Evolutionary conservation across 1,140 invertebrate species (phyloP), one percentile per base, ranked within the genome.

Genomic region (Calliphora vicina): DNA sequence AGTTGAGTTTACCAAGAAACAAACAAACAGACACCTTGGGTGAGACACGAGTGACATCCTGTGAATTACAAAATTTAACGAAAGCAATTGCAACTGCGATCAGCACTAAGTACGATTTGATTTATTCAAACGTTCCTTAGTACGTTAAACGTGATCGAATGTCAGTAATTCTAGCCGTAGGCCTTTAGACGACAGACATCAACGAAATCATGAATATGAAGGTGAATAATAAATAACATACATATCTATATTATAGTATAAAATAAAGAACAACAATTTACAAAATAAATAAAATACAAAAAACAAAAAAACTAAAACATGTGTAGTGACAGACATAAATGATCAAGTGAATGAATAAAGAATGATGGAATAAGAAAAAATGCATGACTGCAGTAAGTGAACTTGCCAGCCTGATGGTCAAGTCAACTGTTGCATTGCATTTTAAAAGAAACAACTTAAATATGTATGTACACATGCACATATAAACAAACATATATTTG

Each of bases 41-140:
- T 10, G 20, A 67, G 61, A 67, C 61, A 23, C 8, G 9, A 23
- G 61, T 23, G 35, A 78, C 35, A 45, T 78, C 73, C 74, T 45
- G 74, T 78, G 74, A 78, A 78, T 78, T 78, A 20, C 9, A 78
- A 43, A 43, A 25, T 9, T 67, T 67, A 67, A 67, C 61, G 5
- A 67, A 67, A 67, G 15, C n/a, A 17, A 57, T 15, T n/a, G 50
- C n/a, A 57, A 57, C 50, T 17, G 35, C 35, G 4, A 35, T 35
- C 50, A 57, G 50, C n/a, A 67, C 8, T 67, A 23, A 67, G n/a
- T n/a, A 4, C 50, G n/a, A 57, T 17, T 57, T n/a, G 15, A 67
- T 67, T 67, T 67, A 67, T 67, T 67, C 6, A 67, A 67, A 23
- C 20, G 23, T 67, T 23, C n/a, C 5, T 0, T 67, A 23, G 20